Evolutionary conservation across 2,888 invertebrate species (phyloP).

Genomic region (Noctua pronuba): DNA sequence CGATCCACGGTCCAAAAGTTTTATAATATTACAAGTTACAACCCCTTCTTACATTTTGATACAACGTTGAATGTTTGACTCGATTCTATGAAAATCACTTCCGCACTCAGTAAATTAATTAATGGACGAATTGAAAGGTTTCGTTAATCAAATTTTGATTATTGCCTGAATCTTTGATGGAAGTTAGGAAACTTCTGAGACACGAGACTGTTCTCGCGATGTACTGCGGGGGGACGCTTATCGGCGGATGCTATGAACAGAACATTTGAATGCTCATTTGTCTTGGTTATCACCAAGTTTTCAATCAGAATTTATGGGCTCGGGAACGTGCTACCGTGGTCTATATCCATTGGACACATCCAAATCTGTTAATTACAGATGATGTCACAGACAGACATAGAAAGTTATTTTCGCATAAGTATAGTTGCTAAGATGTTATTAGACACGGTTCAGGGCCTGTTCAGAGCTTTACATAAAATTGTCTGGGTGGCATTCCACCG

Average conservation of each 20-base stretch:
- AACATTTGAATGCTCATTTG: conserved; percentile 7
- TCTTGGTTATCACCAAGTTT: background rate
- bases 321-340: background rate
- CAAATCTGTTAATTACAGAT: background rate
- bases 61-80: conserved; percentile 28
- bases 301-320: background rate
- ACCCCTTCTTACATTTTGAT: conserved; percentile 26
- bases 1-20: conserved; percentile 32
- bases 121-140: conserved; percentile 43
- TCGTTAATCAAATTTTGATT: conserved; percentile 26
- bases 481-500: background rate
- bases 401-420: background rate
- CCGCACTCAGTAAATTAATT: conserved; percentile 48
- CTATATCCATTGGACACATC: background rate
- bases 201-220: background rate
- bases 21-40: conserved; percentile 30
- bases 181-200: conserved; percentile 12
- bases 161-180: conserved; percentile 33
- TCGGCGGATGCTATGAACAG: background rate
- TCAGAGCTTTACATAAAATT: background rate
- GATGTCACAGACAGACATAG: background rate
- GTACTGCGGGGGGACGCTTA: background rate
- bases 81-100: conserved; percentile 34
- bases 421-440: background rate
- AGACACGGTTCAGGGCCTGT: background rate